These are phyloP conservation scores for Lineus longissimus DNA, from an alignment of 1,140 invertebrate genomes.

Conservation along the genomic window DNA sequence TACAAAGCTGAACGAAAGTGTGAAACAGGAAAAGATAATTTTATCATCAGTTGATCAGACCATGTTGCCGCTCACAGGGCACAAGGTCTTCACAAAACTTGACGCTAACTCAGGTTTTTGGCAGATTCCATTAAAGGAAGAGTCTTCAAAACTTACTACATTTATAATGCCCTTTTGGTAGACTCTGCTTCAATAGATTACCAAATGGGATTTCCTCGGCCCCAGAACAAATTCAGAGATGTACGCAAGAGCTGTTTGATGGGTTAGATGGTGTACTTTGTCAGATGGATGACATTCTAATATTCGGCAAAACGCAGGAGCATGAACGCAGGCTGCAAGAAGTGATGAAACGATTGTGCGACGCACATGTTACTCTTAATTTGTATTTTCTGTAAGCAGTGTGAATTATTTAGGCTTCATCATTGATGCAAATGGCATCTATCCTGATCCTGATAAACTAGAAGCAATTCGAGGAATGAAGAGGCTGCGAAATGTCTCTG, in stretches of 20 bases:
- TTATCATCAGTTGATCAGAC: constrained; percentile 17
- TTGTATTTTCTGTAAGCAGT: constrained; percentile 30
- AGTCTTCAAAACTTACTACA: constrained; percentile 14
- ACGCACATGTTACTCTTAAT: constrained; percentile 37
- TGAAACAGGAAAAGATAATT: constrained; percentile 6
- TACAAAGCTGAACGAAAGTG: constrained; percentile 12
- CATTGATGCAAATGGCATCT: constrained; percentile 28
- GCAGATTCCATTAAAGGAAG: constrained; percentile 14
- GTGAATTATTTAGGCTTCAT: constrained; percentile 49
- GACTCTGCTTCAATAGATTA: constrained; percentile 18
- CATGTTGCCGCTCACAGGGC: constrained; percentile 32
- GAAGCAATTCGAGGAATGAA: constrained; percentile 8
- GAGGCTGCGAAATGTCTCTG: too few relatives aligned
- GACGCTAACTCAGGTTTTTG: constrained; percentile 55
- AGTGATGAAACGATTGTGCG: constrained; percentile 25
- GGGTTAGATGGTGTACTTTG: constrained; percentile 15
- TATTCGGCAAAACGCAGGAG: constrained; percentile 23
- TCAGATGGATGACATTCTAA: constrained; percentile 32
- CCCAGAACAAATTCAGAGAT: constrained; percentile 17
- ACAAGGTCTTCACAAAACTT: constrained; percentile 52
- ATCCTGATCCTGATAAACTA: constrained; percentile 46
- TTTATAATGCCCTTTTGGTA: constrained; percentile 25
- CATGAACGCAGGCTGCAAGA: constrained; percentile 27
- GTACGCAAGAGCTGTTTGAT: constrained; percentile 18
- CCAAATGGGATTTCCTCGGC: constrained; percentile 18